Percentiles rank a stretch among this genome's conserved stretches.
phyloP scores from a whole-genome alignment of 2,888 invertebrate genomes.

The Ochropleura plecta region DNA sequence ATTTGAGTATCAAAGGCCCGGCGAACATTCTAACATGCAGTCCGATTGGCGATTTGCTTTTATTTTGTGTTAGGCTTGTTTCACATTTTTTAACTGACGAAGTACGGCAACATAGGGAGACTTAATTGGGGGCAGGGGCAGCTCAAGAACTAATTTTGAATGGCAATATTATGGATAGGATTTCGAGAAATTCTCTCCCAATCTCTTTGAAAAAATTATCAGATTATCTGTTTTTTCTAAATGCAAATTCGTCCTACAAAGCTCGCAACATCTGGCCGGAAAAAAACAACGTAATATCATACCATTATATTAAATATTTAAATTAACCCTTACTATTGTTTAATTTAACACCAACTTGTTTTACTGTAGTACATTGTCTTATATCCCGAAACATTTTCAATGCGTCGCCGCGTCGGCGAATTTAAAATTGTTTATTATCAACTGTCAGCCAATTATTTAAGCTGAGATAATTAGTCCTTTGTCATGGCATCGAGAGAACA shows the following conservation, averaged over 20 bases:
- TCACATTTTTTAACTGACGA: not conserved
- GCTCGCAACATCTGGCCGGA: slow-evolving; percentile 30
- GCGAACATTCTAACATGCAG: slow-evolving; percentile 40
- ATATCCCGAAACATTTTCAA: slow-evolving; percentile 45
- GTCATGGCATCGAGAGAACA: slow-evolving; percentile 53
- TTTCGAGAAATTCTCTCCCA: not conserved
- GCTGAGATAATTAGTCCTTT: slow-evolving; percentile 66
- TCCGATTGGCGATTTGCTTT: slow-evolving; percentile 17
- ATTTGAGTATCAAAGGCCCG: slow-evolving; percentile 57
- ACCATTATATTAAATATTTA: slow-evolving; percentile 15
- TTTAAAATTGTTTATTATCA: slow-evolving; percentile 68
- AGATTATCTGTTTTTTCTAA: not conserved
- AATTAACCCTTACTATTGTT: slow-evolving; percentile 9
- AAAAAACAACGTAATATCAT: not conserved
- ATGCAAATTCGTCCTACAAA: slow-evolving; percentile 15
- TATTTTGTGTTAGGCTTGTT: not conserved
- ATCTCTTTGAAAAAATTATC: not conserved
- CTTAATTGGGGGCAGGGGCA: not conserved
- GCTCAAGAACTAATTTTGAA: not conserved
- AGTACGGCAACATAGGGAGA: not conserved
- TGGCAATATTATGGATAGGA: not conserved
- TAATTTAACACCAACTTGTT: slow-evolving; percentile 24
- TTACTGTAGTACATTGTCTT: slow-evolving; percentile 51
- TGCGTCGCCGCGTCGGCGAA: slow-evolving; percentile 66
- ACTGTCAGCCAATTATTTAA: slow-evolving; percentile 67